These are phyloP conservation scores for Cossypha heuglini DNA, from an alignment of 2,797 vertebrate genomes.

Conservation along the genomic window DNA sequence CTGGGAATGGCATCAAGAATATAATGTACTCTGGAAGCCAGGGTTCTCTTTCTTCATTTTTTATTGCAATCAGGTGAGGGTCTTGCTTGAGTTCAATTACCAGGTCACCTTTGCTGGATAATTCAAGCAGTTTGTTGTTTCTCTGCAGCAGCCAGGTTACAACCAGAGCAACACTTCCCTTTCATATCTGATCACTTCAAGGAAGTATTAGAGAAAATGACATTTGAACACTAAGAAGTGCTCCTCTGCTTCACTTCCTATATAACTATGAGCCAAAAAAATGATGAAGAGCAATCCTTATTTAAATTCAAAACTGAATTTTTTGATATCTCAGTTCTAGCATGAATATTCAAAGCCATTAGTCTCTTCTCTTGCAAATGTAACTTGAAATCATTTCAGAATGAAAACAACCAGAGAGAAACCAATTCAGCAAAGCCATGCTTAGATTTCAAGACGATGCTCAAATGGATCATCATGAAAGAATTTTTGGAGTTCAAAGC, in stretches of 20 bases:
- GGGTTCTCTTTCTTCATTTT: background rate
- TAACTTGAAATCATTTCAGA: background rate
- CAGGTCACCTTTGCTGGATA: background rate
- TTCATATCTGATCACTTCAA: background rate
- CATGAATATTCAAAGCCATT: background rate
- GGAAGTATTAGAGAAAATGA: background rate
- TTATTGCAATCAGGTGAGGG: background rate
- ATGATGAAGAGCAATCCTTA: background rate
- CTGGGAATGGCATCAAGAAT: background rate
- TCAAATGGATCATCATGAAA: conserved; percentile 25
- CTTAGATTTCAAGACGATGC: conserved; percentile 5
- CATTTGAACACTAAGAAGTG: background rate
- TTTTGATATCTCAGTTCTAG: background rate
- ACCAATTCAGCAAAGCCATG: background rate
- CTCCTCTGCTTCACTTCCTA: background rate
- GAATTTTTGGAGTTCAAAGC: conserved; percentile 22
- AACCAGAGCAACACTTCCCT: background rate
- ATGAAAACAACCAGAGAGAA: background rate
- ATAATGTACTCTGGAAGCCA: background rate
- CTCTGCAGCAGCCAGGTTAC: background rate
- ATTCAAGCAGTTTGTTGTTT: background rate
- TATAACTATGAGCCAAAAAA: background rate
- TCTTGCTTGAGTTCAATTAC: background rate
- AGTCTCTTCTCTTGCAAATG: background rate
- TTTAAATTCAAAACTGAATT: background rate